phyloP scores from a whole-genome alignment of 2,888 invertebrate species.

The Campoplex nolae region DNA sequence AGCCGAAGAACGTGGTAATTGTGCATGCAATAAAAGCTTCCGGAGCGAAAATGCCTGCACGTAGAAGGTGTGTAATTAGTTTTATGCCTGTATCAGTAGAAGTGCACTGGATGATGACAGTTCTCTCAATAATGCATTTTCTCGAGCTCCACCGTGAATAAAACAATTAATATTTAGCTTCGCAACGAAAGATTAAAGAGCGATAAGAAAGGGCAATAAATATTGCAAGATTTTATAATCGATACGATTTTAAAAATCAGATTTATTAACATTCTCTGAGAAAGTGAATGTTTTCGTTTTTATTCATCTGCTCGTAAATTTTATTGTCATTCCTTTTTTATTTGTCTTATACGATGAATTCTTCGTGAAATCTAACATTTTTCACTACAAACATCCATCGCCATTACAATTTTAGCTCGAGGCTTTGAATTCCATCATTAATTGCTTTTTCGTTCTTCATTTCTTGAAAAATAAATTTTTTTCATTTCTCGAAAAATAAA shows the following conservation, averaged over 20 bases:
- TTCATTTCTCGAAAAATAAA: not conserved
- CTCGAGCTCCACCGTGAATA: not conserved
- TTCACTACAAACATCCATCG: not conserved
- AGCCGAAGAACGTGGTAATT: not conserved
- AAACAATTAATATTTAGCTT: not conserved
- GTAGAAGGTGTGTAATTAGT: not conserved
- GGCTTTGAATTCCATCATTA: not conserved
- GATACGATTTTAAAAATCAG: not conserved
- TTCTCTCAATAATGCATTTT: not conserved
- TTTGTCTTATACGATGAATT: not conserved
- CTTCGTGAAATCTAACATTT: too few species aligned
- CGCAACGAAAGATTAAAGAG: not conserved
- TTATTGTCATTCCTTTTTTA: not conserved
- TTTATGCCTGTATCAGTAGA: conserved; percentile 1
- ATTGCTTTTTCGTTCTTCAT: not conserved
- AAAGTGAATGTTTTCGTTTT: not conserved
- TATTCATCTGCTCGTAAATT: not conserved
- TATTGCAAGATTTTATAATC: not conserved
- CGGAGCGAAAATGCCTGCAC: not conserved
- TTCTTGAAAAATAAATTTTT: not conserved
- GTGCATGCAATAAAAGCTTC: not conserved
- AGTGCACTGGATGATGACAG: not conserved
- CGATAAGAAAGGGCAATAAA: not conserved
- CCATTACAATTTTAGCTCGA: not conserved
- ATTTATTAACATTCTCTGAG: not conserved